Evolutionary conservation across 1,140 invertebrate species (phyloP), one percentile per base, ranked within the genome.

Genomic region (Trypoxylus dichotomus): DNA sequence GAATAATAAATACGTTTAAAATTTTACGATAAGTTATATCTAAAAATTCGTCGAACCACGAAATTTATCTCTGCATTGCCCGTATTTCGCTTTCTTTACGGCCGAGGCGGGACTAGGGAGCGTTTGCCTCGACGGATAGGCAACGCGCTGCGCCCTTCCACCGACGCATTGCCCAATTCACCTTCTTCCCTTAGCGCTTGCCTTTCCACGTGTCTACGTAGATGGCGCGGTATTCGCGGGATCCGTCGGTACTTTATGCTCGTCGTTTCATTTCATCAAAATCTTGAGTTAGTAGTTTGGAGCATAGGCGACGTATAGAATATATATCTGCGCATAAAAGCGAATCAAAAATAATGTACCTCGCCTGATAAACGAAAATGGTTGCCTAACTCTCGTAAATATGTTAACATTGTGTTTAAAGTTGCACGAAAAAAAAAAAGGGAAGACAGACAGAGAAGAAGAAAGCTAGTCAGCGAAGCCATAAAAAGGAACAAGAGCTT

Each of bases 1-100:
- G 60, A 68, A 68, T 68, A 68, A 68, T 68, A 68, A 68, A 68
- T 68, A 68, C 60, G 60, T 68, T 68, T 68, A 68, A 68, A 25
- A 68, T 68, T 68, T 68, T 68, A 68, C 60, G 60, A 68, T 68
- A 68, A 68, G 60, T 68, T 68, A 68, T 68, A 68, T 68, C 60
- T 68, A 68, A 68, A 68, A 68, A 68, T 68, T 29, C 60, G 60
- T 13, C 60, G 60, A 68, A 68, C 19, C 60, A 68, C 60, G 60
- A 68, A 68, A 68, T 68, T 68, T 68, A 24, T 68, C 60, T 68
- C 24, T 54, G 3, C 32, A 8, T 54, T 54, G 2, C 47, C 15
- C 47, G 47, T 37, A 37, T 37, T 37, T 37, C 47, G 13, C 15
- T 54, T 54, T 54, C 47, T 54, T 54, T 54, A 54, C 47, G 19